Evolutionary conservation across 2,113 vertebrate genomes (phyloP).

Genomic region (Carollia perspicillata): DNA sequence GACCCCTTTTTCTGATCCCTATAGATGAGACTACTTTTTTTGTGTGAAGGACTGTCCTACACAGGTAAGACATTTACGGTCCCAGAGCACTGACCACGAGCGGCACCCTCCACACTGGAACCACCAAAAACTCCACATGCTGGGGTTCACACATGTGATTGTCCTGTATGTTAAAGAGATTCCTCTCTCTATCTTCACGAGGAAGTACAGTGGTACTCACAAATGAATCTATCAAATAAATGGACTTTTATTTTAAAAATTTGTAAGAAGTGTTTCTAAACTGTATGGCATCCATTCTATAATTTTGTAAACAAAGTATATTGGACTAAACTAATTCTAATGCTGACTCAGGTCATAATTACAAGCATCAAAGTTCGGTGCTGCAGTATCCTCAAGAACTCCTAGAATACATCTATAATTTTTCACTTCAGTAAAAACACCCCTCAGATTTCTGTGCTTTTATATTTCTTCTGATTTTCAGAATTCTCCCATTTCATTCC

Average conservation of each 20-base stretch:
- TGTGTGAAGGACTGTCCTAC: background rate
- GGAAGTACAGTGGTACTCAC: background rate
- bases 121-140: background rate
- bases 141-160: background rate
- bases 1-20: background rate
- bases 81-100: background rate
- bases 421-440: background rate
- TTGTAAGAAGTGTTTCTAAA: background rate
- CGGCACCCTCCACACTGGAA: background rate
- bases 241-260: background rate
- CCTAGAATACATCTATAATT: background rate
- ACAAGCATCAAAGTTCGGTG: background rate
- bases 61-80: background rate
- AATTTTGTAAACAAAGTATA: background rate
- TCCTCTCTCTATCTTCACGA: background rate
- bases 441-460: background rate
- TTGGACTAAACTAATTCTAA: background rate
- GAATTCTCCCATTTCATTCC: background rate
- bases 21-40: background rate
- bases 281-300: background rate
- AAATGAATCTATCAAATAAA: background rate
- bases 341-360: background rate
- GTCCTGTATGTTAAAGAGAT: background rate
- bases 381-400: background rate
- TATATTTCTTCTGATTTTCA: background rate